Base-by-base conservation (phyloP, 23 tunicate genomes). In the Halocynthia roretzi region DNA sequence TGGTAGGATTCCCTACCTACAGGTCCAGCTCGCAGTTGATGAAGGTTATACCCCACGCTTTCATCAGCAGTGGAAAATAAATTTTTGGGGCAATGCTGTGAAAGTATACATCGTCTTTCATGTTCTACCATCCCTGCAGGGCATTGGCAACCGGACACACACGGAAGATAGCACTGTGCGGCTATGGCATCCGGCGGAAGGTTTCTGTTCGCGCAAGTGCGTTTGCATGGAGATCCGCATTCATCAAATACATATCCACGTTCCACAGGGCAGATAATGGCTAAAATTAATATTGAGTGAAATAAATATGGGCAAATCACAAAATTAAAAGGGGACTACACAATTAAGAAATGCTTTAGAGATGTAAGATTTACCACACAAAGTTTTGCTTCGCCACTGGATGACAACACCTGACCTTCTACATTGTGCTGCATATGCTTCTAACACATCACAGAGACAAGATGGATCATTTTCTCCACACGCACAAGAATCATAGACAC, bases 141-240 rank as follows among this genome's bases (percentile, higher is more conserved):
- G 62, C 95, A 88, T 67, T 88, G 95, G 71, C 95, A 88, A 1
- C 95, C 87, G 17, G 95, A 83, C 53, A 88, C 87, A 68, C 95
- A 88, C 10, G 95, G 87, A 78, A 88, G 50, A 80, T 72, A 88
- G 69, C 95, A 88, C 58, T 88, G 95, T 11, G 53, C 73, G 5
- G 80, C 87, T 15, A 88, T 80, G 0, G 54, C 53, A n/a, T 50
- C 84, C 14, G 95, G 95, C n/a, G 95, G 95, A 20, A 88, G 66
- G 62, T 88, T 88, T 20, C 79, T 71, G 61, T 88, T 88, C 50
- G 95, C 86, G 55, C 95, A 88, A 6, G 95, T 88, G 7, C 95
- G 61, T 68, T 88, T 88, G 81, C 95, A 88, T 6, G 95, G 95
- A 10, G 87, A 88, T 40, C 95, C 95, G 62, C 95, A 88, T 62